Evolutionary conservation across 2,797 vertebrate genomes (phyloP), one percentile per base, ranked within the genome.

Genomic region (Adelosebastes latens): DNA sequence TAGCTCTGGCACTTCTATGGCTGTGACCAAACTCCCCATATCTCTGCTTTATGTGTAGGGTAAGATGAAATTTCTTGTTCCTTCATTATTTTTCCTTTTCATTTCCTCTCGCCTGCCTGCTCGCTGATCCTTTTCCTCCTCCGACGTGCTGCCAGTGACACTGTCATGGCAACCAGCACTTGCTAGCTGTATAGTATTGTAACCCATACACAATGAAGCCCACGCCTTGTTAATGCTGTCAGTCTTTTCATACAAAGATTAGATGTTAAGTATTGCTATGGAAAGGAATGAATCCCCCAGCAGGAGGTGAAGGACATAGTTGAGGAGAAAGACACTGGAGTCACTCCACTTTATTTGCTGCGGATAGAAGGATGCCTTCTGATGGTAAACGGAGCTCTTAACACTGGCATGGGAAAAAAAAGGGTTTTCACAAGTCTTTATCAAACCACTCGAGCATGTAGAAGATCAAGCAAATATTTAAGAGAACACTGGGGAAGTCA

Each of bases 81-180:
- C 79, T 75, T 89, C 64, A 88, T 84, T 77, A 75, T 83, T 84
- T 81, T 69, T 61, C 59, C 53, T 80, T 85, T 83, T 81, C 62
- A 71, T 88, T 81, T 88, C 81, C 75, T 80, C 63, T 79, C 12
- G 0, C 24, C 56, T 27, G 25, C 62, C 58, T 55, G 8, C 74
- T 72, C 18, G 1, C 22, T 22, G 56, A 56, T 39, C 53, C 55
- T 42, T 72, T 59, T 42, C 32, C 52, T 78, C 46, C 24, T 68
- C 46, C 55, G 22, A 20, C 0, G 0, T 24, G 36, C 67, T 75
- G 69, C 36, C 53, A 65, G 32, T 79, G 81, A 80, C 84, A 89
- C 65, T 79, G 91, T 83, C 91, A 92, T 91, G 89, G 89, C 87
- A 93, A 93, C 92, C 64, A 55, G 64, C 71, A 79, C 68, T 77